These are phyloP conservation scores for Todiramphus saurophagus DNA, from an alignment of 2,113 vertebrate species.

Conservation along the genomic window DNA sequence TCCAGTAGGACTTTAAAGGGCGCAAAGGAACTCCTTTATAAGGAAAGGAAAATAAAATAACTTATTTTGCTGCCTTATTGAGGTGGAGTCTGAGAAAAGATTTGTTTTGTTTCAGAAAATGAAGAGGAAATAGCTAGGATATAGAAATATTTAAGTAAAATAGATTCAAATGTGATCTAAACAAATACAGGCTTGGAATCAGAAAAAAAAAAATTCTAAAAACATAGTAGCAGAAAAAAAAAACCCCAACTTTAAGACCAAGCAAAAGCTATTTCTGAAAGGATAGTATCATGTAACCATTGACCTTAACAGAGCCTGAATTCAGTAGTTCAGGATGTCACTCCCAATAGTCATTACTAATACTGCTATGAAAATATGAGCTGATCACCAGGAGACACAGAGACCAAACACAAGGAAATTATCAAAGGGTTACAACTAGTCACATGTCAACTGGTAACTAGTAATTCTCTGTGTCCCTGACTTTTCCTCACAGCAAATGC, in stretches of 20 bases:
- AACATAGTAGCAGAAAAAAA: not conserved
- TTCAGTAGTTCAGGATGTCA: conserved; percentile 16
- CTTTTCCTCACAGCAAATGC: not conserved
- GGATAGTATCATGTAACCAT: not conserved
- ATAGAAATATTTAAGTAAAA: not conserved
- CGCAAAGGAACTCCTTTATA: rapidly evolving
- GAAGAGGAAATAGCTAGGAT: not conserved
- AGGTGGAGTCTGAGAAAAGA: not conserved
- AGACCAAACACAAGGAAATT: not conserved
- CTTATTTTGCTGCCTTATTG: not conserved
- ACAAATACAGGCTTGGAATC: not conserved
- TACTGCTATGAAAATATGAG: not conserved
- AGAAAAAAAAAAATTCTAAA: not conserved
- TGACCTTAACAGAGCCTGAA: not conserved
- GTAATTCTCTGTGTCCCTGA: not conserved
- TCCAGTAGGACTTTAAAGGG: not conserved
- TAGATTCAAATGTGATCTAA: not conserved
- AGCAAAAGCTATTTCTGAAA: not conserved
- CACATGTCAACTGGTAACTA: not conserved
- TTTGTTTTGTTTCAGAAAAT: not conserved
- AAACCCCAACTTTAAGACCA: not conserved
- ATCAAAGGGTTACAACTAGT: not conserved
- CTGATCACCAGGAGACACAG: not conserved
- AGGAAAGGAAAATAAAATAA: not conserved
- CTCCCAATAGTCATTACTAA: not conserved